Percentiles rank a stretch among this genome's conserved stretches.
phyloP scores from a whole-genome alignment of 2,888 invertebrate genomes.

The Anaspis maculata region DNA sequence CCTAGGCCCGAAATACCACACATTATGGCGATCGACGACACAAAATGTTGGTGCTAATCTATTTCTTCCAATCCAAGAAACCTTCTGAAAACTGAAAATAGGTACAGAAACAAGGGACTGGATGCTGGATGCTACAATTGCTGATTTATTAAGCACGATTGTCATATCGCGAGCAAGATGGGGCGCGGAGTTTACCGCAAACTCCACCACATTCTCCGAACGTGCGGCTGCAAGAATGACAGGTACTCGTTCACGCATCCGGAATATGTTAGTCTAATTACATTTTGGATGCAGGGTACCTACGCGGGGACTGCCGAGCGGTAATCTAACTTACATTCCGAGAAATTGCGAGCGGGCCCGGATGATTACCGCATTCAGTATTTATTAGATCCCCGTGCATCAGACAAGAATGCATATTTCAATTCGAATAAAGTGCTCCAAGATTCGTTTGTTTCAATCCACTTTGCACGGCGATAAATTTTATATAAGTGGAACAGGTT shows the following conservation, averaged over 20 bases:
- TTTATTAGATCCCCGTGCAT: conserved; percentile 20
- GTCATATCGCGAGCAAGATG: too few relatives aligned
- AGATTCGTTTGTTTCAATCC: conserved; percentile 12
- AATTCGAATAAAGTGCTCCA: conserved; percentile 10
- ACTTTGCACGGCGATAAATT: conserved; percentile 7
- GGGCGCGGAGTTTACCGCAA: too few relatives aligned
- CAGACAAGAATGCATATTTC: conserved; percentile 12
- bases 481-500: conserved; percentile 6
- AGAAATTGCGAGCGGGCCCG: conserved; percentile 22
- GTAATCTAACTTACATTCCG: conserved; percentile 23
- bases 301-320: conserved; percentile 1
- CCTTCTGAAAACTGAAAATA: too few relatives aligned
- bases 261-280: conserved; percentile 23
- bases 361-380: conserved; percentile 24
- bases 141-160: too few relatives aligned
- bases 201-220: too few relatives aligned
- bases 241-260: conserved; percentile 23
- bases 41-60: too few relatives aligned
- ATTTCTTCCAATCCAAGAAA: too few relatives aligned
- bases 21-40: too few relatives aligned
- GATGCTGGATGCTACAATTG: too few relatives aligned
- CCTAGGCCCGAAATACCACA: too few relatives aligned
- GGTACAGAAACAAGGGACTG: too few relatives aligned
- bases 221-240: conserved; percentile 17
- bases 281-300: conserved; percentile 11